phyloP scores from a whole-genome alignment of 2,888 invertebrate species.

The Emmelina monodactyla region DNA sequence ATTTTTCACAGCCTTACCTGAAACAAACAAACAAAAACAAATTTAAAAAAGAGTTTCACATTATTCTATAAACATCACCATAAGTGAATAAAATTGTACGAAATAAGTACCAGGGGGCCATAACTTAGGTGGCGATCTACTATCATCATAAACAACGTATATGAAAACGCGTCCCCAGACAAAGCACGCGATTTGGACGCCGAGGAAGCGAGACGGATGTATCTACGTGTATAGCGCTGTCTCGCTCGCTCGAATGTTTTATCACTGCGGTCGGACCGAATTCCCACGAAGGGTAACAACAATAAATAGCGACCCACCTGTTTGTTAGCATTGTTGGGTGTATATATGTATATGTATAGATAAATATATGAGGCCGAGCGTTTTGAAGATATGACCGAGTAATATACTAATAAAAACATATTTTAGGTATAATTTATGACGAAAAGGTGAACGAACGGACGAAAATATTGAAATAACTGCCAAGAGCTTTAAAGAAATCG shows the following conservation, averaged over 20 bases:
- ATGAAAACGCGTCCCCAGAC: neutral
- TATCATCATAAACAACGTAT: neutral
- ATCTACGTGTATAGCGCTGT: neutral
- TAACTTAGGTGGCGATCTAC: neutral
- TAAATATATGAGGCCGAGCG: no score
- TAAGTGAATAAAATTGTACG: conserved; percentile 1
- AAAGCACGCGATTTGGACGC: neutral
- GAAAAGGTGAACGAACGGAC: no score
- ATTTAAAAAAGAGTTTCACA: neutral
- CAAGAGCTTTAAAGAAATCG: no score
- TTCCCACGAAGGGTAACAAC: neutral
- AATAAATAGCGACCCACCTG: neutral
- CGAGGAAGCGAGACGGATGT: neutral
- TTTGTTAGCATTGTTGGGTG: no score
- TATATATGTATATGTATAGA: no score
- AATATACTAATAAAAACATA: no score
- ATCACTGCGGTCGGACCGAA: neutral
- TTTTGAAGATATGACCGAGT: no score
- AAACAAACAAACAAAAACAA: neutral
- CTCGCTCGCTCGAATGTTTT: neutral
- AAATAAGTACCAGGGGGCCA: conserved; percentile 1
- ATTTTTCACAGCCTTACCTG: neutral
- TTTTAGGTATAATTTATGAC: no score
- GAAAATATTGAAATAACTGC: no score
- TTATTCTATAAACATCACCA: neutral